phyloP scores from a whole-genome alignment of 2,888 invertebrate species.

The Agrochola lychnidis region DNA sequence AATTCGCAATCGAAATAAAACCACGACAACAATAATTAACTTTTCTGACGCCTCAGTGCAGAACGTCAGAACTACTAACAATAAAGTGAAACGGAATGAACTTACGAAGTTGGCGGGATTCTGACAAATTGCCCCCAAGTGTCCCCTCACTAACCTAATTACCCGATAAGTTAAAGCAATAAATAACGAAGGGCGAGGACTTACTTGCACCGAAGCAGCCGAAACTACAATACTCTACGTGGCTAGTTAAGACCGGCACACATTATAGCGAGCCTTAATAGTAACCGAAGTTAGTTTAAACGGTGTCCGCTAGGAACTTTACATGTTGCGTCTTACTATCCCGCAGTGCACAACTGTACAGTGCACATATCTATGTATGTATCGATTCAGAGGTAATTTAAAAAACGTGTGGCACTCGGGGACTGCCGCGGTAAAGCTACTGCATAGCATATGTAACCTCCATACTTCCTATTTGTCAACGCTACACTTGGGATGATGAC shows the following conservation, averaged over 20 bases:
- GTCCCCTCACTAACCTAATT: constrained; percentile 83
- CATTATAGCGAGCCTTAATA: constrained; percentile 15
- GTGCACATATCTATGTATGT: background rate
- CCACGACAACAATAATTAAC: constrained; percentile 28
- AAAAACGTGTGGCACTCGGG: no score
- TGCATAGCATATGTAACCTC: no score
- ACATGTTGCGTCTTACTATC: constrained; percentile 2
- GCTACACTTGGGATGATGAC: no score
- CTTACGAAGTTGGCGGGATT: constrained; percentile 72
- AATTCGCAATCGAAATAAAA: constrained; percentile 20
- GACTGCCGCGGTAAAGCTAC: no score
- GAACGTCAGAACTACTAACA: constrained; percentile 63
- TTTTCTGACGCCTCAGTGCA: constrained; percentile 46
- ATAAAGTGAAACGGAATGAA: constrained; percentile 72
- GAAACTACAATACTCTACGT: constrained; percentile 47
- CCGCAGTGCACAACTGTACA: background rate
- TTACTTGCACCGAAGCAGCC: constrained; percentile 51
- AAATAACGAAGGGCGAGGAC: constrained; percentile 73
- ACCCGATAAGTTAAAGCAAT: constrained; percentile 82
- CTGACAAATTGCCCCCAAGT: constrained; percentile 84
- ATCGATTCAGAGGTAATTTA: background rate
- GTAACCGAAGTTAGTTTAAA: constrained; percentile 27
- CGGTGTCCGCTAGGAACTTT: background rate
- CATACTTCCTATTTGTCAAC: no score
- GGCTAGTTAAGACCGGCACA: constrained; percentile 47